Base-by-base conservation (phyloP, 2,113 vertebrate species). In the Uria aalge region DNA sequence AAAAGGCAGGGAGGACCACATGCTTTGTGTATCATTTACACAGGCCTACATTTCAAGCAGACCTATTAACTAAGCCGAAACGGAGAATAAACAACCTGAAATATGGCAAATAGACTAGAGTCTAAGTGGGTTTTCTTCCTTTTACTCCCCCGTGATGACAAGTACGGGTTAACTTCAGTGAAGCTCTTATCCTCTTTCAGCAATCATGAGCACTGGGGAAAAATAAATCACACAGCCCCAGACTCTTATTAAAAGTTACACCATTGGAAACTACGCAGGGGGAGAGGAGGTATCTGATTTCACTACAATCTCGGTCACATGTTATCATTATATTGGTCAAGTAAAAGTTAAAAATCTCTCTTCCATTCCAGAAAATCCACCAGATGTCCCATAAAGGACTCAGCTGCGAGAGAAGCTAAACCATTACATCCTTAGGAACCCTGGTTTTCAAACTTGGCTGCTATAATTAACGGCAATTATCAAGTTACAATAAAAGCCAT, bases 201-300 rank as follows among this genome's bases (percentile, higher is more conserved):
- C 92, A 96, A 95, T 94, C 21, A 0, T 24, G 72, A 87, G 93
- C 96, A 66, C 93, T 69, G 87, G 94, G 96, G 96, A 92, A 85
- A 96, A 97, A 98, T 98, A 96, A 97, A 97, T 97, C 96, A 96
- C 38, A 27, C 67, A 83, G 80, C 90, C 92, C 92, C 95, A 96
- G 94, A 81, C 96, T 96, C 94, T 97, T 97, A 97, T 96, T 97
- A 97, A 93, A 95, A 96, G 97, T 96, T 96, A 93, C 92, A 94
- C 88, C 93, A 94, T 15, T 97, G 92, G 91, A 96, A 97, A 87
- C 45, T 8, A 71, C 85, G 67, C 79, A 9, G 87, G 90, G 96
- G 88, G 95, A 95, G 89, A 96, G 83, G 60, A 75, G 91, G 94
- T 55, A 93, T 98, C 97, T 26, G 19, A 86, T 98, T 98, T 94